Evolutionary conservation across 1,140 invertebrate genomes (phyloP), one percentile per base, ranked within the genome.

Genomic region (Pararge aegeria): DNA sequence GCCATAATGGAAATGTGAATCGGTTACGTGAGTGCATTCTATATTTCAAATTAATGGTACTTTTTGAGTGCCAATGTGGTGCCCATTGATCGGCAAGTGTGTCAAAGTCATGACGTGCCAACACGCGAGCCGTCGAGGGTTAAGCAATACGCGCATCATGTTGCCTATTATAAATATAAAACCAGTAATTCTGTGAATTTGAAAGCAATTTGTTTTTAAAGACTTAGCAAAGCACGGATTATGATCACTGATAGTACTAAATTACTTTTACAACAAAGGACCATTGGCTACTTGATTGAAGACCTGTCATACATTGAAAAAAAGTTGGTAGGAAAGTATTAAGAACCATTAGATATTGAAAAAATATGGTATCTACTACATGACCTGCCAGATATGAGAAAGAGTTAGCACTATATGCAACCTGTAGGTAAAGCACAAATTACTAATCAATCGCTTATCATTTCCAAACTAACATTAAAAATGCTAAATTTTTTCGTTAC

Each of bases 81-180:
- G 70, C 67, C 70, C 70, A 78, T 83, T 78, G 72, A 82, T 81
- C 70, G 59, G 37, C 61, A 87, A 88, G 75, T 82, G 73, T 86
- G 83, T 88, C 80, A 88, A 86, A 84, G 84, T 78, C 83, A 80
- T 70, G 67, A 79, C 70, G 76, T 73, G 78, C 74, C 71, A 71
- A 69, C 79, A 80, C 78, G 83, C 75, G 63, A 78, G 61, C 67
- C 56, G 58, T 63, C 56, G 49, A 44, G 57, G 55, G 61, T 76
- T 75, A 70, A 64, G 68, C 69, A 75, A 79, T 60, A 66, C 38
- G 64, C 64, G 56, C 73, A 70, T 78, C 75, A 58, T n/a, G 55
- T 75, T 46, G 15, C 16, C 15, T 46, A 46, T 46, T 20, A 15
- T 46, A 46, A 20, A 46, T 20, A 15, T 46, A 46, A 20, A 46